Base-by-base conservation (phyloP, 1,140 invertebrate genomes). In the Aphelenchoides besseyi region DNA sequence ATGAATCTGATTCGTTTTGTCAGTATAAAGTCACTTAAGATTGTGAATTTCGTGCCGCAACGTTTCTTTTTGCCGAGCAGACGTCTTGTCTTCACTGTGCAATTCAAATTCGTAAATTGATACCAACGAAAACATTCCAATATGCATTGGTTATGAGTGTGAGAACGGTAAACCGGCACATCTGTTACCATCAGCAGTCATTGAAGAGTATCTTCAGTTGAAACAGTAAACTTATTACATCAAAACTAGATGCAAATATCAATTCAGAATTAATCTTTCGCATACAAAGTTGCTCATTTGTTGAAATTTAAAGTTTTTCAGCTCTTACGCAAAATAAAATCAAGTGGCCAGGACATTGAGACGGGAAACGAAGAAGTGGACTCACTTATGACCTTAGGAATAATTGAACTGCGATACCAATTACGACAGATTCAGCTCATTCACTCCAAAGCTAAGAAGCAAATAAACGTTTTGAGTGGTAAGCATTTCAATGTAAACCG, bases 401-500 rank as follows among this genome's bases (percentile, higher is more conserved):
- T 66, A 16, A 16, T 66, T 9, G 63, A 66, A 32, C 29, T 66
- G 16, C 35, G 36, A 32, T 33, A 12, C 12, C 63, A 66, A 23
- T 33, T 66, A 12, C 16, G 32, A 53, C 63, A 66, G 63, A 29
- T 66, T 12, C 12, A 66, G 16, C 63, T 2, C 12, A 23, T 66
- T 16, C 12, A 66, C 29, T 12, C 32, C n/a, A 36, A 36, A 29
- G 36, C 36, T 12, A 18, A 66, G 30, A 37, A 36, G 36, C 30
- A 35, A 12, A 28, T 29, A 2, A 12, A 29, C 1, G 16, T 12
- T 33, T 29, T 36, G 63, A 66, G 3, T n/a, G 63, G 63, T 66
- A 37, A 36, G 59, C n/a, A 59, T 1, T 59, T 5, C 29, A 16
- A 66, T 1, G 28, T 66, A 5, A 66, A 66, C 12, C 30, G 30